Base-by-base conservation (phyloP, 2,797 vertebrate species). In the Cossypha caffra region DNA sequence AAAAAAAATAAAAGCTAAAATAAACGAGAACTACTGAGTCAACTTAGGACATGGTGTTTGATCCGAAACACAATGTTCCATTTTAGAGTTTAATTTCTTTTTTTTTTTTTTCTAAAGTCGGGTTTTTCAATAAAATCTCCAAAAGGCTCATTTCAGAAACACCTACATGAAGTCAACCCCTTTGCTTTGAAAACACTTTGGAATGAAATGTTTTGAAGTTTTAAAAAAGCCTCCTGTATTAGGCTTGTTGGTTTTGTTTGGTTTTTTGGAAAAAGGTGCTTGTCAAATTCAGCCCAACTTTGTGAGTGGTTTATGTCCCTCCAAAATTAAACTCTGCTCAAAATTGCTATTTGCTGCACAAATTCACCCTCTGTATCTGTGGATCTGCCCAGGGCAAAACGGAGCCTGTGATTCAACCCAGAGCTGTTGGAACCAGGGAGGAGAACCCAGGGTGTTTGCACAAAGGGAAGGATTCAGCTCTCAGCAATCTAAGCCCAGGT, bases 111-210 rank as follows among this genome's bases (percentile, higher is more conserved):
- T 66, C 74, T 52, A 9, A 88, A 86, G 80, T 92, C 14, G 31
- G 43, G 51, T 62, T 96, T 95, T 95, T 94, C 93, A 95, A 84
- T 92, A 90, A 96, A 96, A 79, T 73, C 66, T 97, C 95, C 94
- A 97, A 96, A 96, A 94, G 94, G 83, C 67, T 93, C 90, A 73
- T 96, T 96, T 97, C 94, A 96, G 88, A 92, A 97, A 96, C 95
- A 95, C 93, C 92, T 96, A 86, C 59, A 16, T 69, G 92, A 92
- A 96, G 86, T 96, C 90, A 94, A 69, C 90, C 71, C 86, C 83
- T 95, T 83, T 97, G 90, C 94, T 97, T 94, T 94, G 95, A 96
- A 96, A 97, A 97, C 90, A 95, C 80, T 94, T 96, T 50, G 86
- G 94, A 95, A 92, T 84, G 83, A 96, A 95, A 95, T 83, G 94